Evolutionary conservation across 2,888 invertebrate species (phyloP), one percentile per base, ranked within the genome.

Genomic region (Anticlea derivata): DNA sequence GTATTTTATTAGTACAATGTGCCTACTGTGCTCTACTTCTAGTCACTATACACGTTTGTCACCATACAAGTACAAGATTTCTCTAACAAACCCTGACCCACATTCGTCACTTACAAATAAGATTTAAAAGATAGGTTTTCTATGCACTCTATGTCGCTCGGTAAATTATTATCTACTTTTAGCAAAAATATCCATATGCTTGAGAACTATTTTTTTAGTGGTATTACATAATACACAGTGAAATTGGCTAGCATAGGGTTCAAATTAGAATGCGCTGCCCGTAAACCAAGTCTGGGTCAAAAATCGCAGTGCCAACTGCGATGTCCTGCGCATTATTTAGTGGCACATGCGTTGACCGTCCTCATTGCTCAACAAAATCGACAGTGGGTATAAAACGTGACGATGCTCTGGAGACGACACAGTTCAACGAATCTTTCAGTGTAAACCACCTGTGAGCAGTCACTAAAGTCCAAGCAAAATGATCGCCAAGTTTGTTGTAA

Each of bases 401-500:
- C 65, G 76, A 74, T 68, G 72, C 72, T 75, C 77, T 74, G 73
- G 70, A 80, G 76, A 84, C 73, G 68, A 67, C 80, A 88, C 87
- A 89, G 84, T 88, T 75, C 70, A 80, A 73, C 68, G 69, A 65
- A 52, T 75, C 71, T 71, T 73, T 76, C 66, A 68, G 67, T 64
- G 66, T 70, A 70, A 48, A 45, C 71, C 39, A 78, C 73, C 68
- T 67, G 81, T 80, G 79, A 86, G 88, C 87, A 88, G 89, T 89
- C 88, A 88, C 86, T 68, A 55, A 56, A 72, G 59, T 63, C 65
- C 72, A 77, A 83, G 83, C 80, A 88, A 77, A 88, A 90, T 90
- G 90, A 85, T 90, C 83, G 87, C 88, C 88, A 89, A 89, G 83
- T 86, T 88, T 79, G 69, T 87, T 75, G 90, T 90, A 66, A 89